Evolutionary conservation across 2,888 invertebrate species (phyloP), one percentile per base, ranked within the genome.

Genomic region (Andrena dorsata): DNA sequence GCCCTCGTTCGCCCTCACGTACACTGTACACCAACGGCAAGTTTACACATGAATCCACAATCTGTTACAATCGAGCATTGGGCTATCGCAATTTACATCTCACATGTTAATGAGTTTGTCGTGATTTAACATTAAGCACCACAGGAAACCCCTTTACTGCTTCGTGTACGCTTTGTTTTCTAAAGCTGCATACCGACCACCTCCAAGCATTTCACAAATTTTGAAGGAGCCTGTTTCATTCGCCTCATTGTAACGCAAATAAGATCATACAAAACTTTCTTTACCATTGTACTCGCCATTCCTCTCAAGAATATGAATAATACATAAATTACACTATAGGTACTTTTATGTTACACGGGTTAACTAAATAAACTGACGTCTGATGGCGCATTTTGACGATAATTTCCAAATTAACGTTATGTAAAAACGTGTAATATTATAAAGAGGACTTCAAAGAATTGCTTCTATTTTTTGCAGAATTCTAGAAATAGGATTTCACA

Each of bases 71-170:
- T 79, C 68, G 49, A 73, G 63, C 64, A 41, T 49, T 51, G 49
- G 76, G 71, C 83, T 87, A 86, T 87, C 80, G 77, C 81, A 78
- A 87, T 87, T 87, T 86, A 78, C 83, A 87, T 87, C 81, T 73
- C 73, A 53, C 70, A 61, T 66, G 71, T 61, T 60, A 79, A 76
- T 84, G 78, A 69, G 72, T 68, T 49, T 23, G 58, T 51, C 47
- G 32, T 60, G 65, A 78, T 76, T 74, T 47, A 61, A 26, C 23
- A 23, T 32, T 23, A 58, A 56, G 53, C 32, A 35, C 68, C 16
- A 16, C 53, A 6, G 7, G 53, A 2, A 23, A 51, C 4, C 53
- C 10, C 23, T 53, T 16, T 53, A 56, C 32, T 53, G 30, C 32
- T 26, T 61, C 61, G 61, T 32, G 28, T 32, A 26, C 26, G n/a